Conservation (phyloP, 2,888 invertebrate genomes). For the Papilio protenor region DNA sequence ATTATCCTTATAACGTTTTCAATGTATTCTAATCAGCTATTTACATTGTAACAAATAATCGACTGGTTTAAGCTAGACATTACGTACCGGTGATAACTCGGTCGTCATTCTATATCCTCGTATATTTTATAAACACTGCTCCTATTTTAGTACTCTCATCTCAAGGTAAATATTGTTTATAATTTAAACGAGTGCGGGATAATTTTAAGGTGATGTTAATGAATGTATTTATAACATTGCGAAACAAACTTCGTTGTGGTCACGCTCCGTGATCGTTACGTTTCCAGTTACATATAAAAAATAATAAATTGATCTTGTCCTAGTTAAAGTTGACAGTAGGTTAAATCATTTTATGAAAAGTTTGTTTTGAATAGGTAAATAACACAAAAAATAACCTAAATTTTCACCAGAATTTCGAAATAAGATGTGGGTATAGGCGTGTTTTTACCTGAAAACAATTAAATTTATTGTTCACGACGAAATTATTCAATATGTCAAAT, state of each 20-base stretch:
- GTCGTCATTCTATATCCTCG: conserved; percentile 5
- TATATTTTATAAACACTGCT: conserved; percentile 24
- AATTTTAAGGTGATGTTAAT: conserved; percentile 29
- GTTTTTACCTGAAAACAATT: not conserved
- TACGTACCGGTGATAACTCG: conserved; percentile 31
- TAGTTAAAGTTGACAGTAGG: not conserved
- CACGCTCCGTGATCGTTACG: not conserved
- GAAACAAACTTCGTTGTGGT: not conserved
- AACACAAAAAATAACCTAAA: not conserved
- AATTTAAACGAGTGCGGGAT: conserved; percentile 29
- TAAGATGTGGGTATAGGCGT: not conserved
- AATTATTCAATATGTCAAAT: not conserved
- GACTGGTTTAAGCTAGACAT: no score
- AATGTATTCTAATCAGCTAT: not conserved
- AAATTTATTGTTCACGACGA: not conserved
- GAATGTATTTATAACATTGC: conserved; percentile 20
- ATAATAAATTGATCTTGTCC: conserved; percentile 14
- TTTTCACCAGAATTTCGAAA: not conserved
- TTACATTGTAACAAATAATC: not conserved
- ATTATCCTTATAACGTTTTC: not conserved
- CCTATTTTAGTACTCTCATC: conserved; percentile 34
- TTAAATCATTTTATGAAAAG: not conserved
- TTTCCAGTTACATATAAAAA: not conserved
- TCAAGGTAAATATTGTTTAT: conserved; percentile 36
- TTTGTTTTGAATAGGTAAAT: not conserved